Evolutionary conservation across 2,797 vertebrate species (phyloP).

Genomic region (Denticeps clupeoides): DNA sequence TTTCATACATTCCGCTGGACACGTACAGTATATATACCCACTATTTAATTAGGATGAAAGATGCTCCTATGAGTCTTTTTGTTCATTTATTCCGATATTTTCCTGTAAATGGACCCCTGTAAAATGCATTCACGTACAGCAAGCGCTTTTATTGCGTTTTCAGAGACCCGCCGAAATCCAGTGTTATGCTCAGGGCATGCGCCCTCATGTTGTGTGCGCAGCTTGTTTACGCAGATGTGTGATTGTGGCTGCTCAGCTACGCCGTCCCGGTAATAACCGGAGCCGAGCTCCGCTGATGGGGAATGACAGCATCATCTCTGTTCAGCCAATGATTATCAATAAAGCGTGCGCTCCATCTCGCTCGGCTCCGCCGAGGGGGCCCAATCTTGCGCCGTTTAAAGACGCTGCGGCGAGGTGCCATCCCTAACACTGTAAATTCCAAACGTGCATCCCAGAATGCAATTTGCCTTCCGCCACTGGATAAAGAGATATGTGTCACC

Average conservation of each 20-base stretch:
- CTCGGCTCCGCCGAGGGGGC: no score
- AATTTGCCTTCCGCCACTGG: slow-evolving; percentile 61
- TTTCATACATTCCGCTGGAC: no score
- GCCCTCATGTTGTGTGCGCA: slow-evolving; percentile 34
- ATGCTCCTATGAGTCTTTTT: no score
- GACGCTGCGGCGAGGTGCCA: slow-evolving; percentile 41
- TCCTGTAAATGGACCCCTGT: no score
- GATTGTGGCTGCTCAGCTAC: slow-evolving; percentile 52
- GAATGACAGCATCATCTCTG: slow-evolving; percentile 46
- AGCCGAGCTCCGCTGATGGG: slow-evolving; percentile 44
- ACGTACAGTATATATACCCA: no score
- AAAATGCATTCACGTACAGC: no score
- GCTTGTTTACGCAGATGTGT: slow-evolving; percentile 50
- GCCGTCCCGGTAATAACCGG: slow-evolving; percentile 54
- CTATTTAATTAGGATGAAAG: no score
- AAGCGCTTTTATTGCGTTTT: no score
- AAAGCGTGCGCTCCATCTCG: slow-evolving; percentile 51
- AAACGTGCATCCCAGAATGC: slow-evolving; percentile 56
- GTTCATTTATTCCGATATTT: no score
- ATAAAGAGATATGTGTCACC: slow-evolving; percentile 56
- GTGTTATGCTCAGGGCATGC: no score
- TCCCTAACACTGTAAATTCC: slow-evolving; percentile 49
- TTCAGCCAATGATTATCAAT: slow-evolving; percentile 57
- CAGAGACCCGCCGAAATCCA: no score
- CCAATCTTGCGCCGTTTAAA: slow-evolving; percentile 44